Base-by-base conservation (phyloP, 1,140 invertebrate species). In the Achatina immaculata region DNA sequence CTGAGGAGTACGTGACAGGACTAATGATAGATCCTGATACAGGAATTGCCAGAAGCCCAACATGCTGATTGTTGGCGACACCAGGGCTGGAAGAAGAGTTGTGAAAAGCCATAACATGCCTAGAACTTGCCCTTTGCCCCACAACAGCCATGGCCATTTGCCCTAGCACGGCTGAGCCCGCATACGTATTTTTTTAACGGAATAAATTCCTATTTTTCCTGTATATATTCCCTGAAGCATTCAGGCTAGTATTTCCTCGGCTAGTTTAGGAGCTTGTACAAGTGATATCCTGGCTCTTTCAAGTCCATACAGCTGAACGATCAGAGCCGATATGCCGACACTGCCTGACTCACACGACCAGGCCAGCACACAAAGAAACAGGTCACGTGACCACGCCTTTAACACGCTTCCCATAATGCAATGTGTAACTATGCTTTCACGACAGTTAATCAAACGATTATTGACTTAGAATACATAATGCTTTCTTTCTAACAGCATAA, bases 21-120 rank as follows among this genome's bases (percentile, higher is more conserved):
- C 88, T 80, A 86, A 85, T 81, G 88, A 89, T 78, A 86, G 87
- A 65, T 88, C 89, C 68, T 89, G 84, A 80, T 89, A 90, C 82
- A 87, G 89, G 78, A 87, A 89, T 86, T 87, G 88, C 58, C 36
- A 81, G 74, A 68, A 78, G 55, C 74, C 76, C 66, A 31, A 81
- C 58, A 51, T 81, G 58, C 86, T 87, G 48, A 85, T 84, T 74
- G 84, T 85, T 74, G 84, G 86, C 55, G 36, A 80, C 78, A 80
- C 48, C 72, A 11, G 78, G 78, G 34, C 66, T 80, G 51, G 86
- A 83, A 43, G 86, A 85, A 81, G 85, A 83, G 71, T 85, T 88
- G 74, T 90, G 90, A 84, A 91, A 92, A 85, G 89, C 89, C 89
- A 92, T 92, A 84, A 91, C 91, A 82, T 90, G 90, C 81, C 90